phyloP scores from a whole-genome alignment of 2,113 vertebrate species.

The Eubucco bourcierii region DNA sequence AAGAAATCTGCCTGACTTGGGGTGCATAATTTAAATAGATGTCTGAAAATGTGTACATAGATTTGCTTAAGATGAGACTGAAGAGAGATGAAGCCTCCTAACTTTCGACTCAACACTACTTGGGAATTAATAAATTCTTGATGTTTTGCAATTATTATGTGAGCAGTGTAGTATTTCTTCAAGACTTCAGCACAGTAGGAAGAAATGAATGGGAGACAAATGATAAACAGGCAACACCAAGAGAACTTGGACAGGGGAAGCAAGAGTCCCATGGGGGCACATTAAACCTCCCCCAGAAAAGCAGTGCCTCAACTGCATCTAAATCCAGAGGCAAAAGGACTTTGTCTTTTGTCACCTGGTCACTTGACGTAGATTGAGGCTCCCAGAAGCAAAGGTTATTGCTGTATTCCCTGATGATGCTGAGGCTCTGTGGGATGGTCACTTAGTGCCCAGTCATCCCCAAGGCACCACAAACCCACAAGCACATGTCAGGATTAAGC shows the following conservation, averaged over 20 bases:
- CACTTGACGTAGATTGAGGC: neutral
- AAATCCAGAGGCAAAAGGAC: neutral
- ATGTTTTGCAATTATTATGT: slow-evolving; percentile 64
- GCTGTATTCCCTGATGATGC: neutral
- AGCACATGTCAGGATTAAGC: neutral
- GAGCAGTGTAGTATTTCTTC: neutral
- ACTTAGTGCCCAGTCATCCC: neutral
- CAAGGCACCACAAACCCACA: neutral
- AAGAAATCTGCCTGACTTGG: neutral
- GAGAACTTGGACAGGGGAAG: neutral
- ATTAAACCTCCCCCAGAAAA: neutral
- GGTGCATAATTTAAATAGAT: slow-evolving; percentile 31
- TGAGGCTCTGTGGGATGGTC: neutral
- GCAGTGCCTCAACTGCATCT: neutral
- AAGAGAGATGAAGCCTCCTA: neutral
- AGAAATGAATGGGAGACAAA: neutral
- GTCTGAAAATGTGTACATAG: neutral
- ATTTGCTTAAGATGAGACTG: neutral
- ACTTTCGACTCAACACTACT: neutral
- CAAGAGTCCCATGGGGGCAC: neutral
- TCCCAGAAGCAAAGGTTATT: neutral
- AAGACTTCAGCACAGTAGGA: neutral
- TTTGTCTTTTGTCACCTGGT: neutral
- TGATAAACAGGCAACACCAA: neutral
- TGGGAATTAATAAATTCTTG: slow-evolving; percentile 69